These are phyloP conservation scores for Benitochromis conjunctus DNA, from an alignment of 2,113 vertebrate genomes.

Conservation along the genomic window DNA sequence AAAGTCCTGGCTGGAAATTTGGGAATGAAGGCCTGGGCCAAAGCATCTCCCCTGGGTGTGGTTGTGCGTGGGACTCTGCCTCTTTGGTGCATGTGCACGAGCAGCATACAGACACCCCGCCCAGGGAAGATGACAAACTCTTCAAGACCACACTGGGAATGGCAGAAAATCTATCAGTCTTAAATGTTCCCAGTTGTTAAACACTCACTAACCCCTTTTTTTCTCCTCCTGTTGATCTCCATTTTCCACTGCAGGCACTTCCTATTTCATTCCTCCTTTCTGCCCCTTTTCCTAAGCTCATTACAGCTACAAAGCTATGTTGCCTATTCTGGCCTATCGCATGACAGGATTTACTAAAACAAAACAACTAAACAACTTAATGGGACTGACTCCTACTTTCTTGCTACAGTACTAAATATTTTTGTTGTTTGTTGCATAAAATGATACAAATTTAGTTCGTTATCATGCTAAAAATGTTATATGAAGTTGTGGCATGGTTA, in stretches of 20 bases:
- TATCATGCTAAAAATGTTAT: background rate
- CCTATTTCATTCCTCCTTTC: background rate
- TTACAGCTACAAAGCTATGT: slow-evolving; percentile 40
- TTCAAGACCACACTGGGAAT: slow-evolving; percentile 7
- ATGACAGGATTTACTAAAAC: slow-evolving; percentile 58
- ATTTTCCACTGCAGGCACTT: background rate
- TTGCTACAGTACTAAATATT: background rate
- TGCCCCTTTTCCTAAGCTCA: slow-evolving; percentile 9
- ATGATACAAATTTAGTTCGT: background rate
- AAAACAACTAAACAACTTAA: background rate
- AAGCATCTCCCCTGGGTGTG: slow-evolving; percentile 58
- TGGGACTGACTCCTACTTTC: background rate
- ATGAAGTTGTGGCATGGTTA: background rate
- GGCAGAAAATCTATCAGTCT: slow-evolving; percentile 32
- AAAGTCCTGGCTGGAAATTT: slow-evolving; percentile 47
- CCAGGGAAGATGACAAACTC: slow-evolving; percentile 40
- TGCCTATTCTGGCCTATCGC: slow-evolving; percentile 43
- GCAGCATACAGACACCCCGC: slow-evolving; percentile 21
- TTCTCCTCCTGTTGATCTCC: background rate
- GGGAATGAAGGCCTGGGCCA: slow-evolving; percentile 36
- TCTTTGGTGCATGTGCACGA: slow-evolving; percentile 18
- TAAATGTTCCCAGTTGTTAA: background rate
- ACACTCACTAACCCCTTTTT: background rate
- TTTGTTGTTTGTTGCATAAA: background rate
- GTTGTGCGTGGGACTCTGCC: slow-evolving; percentile 53